Evolutionary conservation across 2,113 vertebrate species (phyloP).

Genomic region (Martes martes): DNA sequence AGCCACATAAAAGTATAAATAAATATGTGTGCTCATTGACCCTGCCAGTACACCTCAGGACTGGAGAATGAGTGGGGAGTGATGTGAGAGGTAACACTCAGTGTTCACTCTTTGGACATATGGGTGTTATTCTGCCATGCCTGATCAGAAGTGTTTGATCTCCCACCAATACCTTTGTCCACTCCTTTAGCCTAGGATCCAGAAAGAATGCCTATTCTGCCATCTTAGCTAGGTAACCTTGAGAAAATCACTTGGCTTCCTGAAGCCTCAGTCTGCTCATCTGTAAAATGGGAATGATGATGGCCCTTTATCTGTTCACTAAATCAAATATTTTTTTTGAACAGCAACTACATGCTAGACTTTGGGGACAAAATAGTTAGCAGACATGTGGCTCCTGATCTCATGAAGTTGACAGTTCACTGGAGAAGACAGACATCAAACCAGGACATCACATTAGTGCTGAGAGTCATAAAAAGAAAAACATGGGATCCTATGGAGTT

Average conservation of each 20-base stretch:
- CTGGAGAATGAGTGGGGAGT: fast-evolving
- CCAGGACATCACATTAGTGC: neutral
- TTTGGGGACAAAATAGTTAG: neutral
- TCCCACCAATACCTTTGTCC: neutral
- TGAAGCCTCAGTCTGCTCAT: neutral
- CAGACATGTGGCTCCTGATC: neutral
- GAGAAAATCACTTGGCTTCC: neutral
- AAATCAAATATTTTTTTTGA: neutral
- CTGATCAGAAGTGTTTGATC: fast-evolving
- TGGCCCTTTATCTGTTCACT: neutral
- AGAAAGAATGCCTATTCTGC: neutral
- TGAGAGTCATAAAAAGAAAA: neutral
- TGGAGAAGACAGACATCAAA: neutral
- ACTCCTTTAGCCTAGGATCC: neutral
- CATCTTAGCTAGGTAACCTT: neutral
- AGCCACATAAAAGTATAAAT: neutral
- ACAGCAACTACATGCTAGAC: neutral
- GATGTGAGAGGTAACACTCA: neutral
- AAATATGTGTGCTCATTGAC: neutral
- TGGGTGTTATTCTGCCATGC: neutral
- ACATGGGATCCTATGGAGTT: neutral
- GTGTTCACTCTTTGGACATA: neutral
- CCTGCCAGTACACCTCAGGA: neutral
- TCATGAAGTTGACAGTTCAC: neutral
- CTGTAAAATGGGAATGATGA: neutral